A percentile compares a stretch with the other conserved stretches of the same genome.
Evolutionary conservation across 1,140 invertebrate genomes (phyloP).

Genomic region (Teleogryllus occipitalis): DNA sequence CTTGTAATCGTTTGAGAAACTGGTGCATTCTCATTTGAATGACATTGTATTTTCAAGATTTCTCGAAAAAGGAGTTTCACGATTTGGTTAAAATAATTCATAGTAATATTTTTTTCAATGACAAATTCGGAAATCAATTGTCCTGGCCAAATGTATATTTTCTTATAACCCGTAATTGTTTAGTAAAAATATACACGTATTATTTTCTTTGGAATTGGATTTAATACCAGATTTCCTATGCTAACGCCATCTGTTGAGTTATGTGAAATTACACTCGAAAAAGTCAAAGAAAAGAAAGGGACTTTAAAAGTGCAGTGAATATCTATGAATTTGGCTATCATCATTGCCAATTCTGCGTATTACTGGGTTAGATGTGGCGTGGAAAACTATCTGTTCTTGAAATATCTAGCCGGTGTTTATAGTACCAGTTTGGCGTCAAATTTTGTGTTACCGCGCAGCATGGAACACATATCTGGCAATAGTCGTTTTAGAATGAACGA

Average conservation of each 20-base stretch:
- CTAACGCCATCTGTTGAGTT: neutral
- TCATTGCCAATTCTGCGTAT: neutral
- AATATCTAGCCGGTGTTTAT: neutral
- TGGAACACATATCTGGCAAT: constrained; percentile 10
- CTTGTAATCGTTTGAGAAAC: too few relatives aligned
- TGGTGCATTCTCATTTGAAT: too few relatives aligned
- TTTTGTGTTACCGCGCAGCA: neutral
- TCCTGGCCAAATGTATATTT: too few relatives aligned
- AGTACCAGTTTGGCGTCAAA: neutral
- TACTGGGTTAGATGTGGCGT: neutral
- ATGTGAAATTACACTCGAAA: neutral
- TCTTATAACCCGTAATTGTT: too few relatives aligned
- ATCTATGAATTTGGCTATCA: neutral
- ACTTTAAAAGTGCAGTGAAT: neutral
- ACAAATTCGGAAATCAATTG: too few relatives aligned
- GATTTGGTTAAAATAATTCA: too few relatives aligned
- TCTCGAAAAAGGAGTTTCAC: too few relatives aligned
- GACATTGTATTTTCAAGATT: too few relatives aligned
- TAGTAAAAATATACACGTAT: too few relatives aligned
- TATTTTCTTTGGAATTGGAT: neutral
- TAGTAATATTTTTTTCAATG: too few relatives aligned
- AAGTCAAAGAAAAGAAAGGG: constrained; percentile 4
- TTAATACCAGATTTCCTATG: neutral
- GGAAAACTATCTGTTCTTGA: neutral
- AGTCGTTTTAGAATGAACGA: constrained; percentile 14